Conservation (phyloP, 2,113 vertebrate genomes). For the Tichodroma muraria region DNA sequence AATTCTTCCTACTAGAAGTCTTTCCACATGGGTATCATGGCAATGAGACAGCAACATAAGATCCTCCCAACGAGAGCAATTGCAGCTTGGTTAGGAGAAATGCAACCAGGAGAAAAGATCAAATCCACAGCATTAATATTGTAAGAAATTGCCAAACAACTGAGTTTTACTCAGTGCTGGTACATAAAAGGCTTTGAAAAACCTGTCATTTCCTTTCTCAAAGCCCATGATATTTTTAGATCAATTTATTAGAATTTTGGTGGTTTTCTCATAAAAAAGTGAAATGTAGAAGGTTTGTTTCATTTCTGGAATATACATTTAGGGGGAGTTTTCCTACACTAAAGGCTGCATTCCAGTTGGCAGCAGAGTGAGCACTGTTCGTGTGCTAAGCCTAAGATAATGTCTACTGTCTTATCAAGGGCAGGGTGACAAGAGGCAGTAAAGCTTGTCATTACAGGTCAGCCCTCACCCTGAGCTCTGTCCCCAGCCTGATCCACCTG, state of each 20-base stretch:
- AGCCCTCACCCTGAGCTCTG: not conserved
- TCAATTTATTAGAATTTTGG: not conserved
- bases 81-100: not conserved
- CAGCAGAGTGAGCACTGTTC: not conserved
- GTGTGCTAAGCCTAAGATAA: not conserved
- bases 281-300: not conserved
- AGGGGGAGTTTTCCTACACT: not conserved
- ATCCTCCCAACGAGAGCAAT: not conserved
- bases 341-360: not conserved
- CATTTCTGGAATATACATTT: not conserved
- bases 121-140: not conserved
- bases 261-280: not conserved
- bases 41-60: not conserved
- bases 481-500: not conserved
- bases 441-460: not conserved
- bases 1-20: not conserved
- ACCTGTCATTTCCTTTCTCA: not conserved
- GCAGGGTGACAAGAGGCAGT: not conserved
- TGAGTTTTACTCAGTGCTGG: not conserved
- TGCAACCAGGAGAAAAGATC: not conserved
- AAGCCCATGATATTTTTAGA: not conserved
- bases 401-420: not conserved
- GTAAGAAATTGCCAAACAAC: not conserved
- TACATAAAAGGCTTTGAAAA: not conserved
- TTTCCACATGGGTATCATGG: not conserved